phyloP scores from a whole-genome alignment of 2,888 invertebrate genomes.

The Papilio elwesi region DNA sequence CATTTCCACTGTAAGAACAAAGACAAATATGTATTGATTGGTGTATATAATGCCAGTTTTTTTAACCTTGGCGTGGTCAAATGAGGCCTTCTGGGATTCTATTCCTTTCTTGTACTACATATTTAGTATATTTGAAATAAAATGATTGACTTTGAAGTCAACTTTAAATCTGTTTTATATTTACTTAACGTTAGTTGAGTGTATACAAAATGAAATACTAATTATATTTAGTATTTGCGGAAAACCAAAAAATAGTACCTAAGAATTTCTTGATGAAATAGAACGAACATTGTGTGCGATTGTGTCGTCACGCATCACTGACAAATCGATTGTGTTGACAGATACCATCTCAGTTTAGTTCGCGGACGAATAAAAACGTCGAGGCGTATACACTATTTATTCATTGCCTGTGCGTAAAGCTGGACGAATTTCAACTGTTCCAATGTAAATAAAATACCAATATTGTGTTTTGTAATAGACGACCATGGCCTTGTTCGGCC shows the following conservation, averaged over 20 bases:
- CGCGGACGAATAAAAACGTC: conserved; percentile 35
- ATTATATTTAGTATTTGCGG: too few species aligned
- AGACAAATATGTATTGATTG: too few species aligned
- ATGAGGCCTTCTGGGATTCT: too few species aligned
- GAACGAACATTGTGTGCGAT: conserved; percentile 1
- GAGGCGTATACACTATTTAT: conserved; percentile 19
- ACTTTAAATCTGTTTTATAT: too few species aligned
- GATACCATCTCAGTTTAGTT: conserved; percentile 29
- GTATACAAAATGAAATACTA: too few species aligned
- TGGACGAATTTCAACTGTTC: conserved; percentile 23
- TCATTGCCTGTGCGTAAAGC: conserved; percentile 22
- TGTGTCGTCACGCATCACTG: conserved; percentile 15
- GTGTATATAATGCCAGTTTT: too few species aligned
- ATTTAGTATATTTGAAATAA: too few species aligned
- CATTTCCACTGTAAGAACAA: too few species aligned
- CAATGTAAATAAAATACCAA: conserved; percentile 30
- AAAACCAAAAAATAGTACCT: neutral
- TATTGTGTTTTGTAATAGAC: conserved; percentile 26
- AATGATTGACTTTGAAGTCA: too few species aligned
- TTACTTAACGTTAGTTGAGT: too few species aligned
- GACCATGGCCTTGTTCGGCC: conserved; percentile 24
- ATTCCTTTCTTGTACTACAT: too few species aligned
- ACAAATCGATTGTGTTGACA: conserved; percentile 36
- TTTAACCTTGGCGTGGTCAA: too few species aligned
- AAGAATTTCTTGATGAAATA: neutral